phyloP scores from a whole-genome alignment of 2,888 invertebrate genomes.

The Andrena chrysosceles region DNA sequence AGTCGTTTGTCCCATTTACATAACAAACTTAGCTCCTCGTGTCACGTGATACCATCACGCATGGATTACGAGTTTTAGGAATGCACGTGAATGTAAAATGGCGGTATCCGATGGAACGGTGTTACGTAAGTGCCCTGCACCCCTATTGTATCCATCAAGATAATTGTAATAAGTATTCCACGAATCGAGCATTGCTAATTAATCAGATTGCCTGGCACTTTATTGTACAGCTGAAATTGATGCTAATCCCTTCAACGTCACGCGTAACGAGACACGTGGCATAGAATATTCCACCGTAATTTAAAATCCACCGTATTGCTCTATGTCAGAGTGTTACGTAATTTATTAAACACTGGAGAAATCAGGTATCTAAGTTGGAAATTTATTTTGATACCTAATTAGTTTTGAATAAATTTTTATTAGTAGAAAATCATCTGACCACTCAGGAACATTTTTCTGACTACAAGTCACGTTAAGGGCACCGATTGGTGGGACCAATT shows the following conservation, averaged over 20 bases:
- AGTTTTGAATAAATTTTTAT: too few relatives aligned
- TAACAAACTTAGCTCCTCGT: constrained; percentile 32
- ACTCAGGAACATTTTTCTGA: too few relatives aligned
- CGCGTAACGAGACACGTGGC: not conserved
- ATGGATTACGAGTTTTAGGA: constrained; percentile 29
- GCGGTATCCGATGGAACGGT: constrained; percentile 2
- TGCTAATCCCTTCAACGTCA: not conserved
- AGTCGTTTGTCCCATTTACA: constrained; percentile 38
- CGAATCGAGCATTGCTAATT: not conserved
- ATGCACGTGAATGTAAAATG: constrained; percentile 32
- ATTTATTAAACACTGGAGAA: too few relatives aligned
- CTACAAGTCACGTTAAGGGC: too few relatives aligned
- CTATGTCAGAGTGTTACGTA: too few relatives aligned
- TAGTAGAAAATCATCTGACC: too few relatives aligned
- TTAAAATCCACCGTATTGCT: not conserved
- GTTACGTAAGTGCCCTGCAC: not conserved
- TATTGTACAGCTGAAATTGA: not conserved
- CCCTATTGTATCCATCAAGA: not conserved
- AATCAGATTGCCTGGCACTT: not conserved
- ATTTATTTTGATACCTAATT: too few relatives aligned
- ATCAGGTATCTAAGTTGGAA: too few relatives aligned
- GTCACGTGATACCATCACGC: constrained; percentile 33
- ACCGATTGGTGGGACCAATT: too few relatives aligned
- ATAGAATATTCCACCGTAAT: not conserved
- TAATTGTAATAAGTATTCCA: not conserved